phyloP scores from a whole-genome alignment of 2,113 vertebrate genomes.

The Nicator chloris region DNA sequence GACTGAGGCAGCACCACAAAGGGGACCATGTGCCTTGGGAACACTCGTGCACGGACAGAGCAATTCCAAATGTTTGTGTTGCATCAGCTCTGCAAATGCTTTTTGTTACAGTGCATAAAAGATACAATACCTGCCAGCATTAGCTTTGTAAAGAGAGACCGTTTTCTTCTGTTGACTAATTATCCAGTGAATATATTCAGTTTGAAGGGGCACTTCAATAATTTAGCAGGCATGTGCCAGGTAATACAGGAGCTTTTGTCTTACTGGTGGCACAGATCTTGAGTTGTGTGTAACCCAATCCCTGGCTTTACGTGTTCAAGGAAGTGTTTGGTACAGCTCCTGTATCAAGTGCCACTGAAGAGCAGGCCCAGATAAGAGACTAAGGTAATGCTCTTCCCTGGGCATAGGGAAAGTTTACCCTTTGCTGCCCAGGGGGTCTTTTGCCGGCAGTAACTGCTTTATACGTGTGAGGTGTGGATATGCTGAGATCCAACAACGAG shows the following conservation, averaged over 20 bases:
- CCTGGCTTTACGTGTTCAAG: constrained; percentile 47
- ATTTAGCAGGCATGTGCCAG: constrained; percentile 61
- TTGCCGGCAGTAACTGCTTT: not conserved
- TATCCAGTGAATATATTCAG: constrained; percentile 29
- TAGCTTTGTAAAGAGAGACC: constrained; percentile 22
- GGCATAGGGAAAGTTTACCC: not conserved
- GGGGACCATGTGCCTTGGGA: not conserved
- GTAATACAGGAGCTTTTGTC: constrained; percentile 63
- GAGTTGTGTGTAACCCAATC: constrained; percentile 14
- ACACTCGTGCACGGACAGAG: not conserved
- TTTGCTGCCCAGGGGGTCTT: not conserved
- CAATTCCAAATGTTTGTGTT: constrained; percentile 22
- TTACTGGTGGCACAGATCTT: constrained; percentile 4
- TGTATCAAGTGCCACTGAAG: constrained; percentile 52
- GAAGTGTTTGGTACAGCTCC: constrained; percentile 56
- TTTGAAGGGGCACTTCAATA: constrained; percentile 50
- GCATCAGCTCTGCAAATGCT: constrained; percentile 30
- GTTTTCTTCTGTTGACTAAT: constrained; percentile 58
- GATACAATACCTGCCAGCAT: not conserved
- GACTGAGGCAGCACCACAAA: not conserved
- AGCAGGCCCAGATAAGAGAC: constrained; percentile 47
- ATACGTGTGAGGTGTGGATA: accelerated
- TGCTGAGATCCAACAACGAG: not conserved
- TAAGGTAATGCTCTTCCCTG: not conserved
- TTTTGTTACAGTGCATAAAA: constrained; percentile 3